Evolutionary conservation across 2,888 invertebrate species (phyloP), one percentile per base, ranked within the genome.

Genomic region (Andrena dorsata): DNA sequence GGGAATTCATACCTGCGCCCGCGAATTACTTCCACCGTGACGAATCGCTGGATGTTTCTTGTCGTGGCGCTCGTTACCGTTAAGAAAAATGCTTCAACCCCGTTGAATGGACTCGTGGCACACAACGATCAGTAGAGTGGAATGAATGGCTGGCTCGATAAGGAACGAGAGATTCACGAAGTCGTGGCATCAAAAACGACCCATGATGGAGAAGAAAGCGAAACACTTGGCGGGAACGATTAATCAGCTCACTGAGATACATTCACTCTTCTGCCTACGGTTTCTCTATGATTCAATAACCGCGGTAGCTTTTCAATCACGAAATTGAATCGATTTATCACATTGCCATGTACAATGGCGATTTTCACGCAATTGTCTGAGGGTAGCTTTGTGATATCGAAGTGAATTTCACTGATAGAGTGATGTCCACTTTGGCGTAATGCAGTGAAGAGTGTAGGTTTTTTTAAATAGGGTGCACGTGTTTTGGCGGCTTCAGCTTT

Each of bases 1-100:
- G 66, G 30, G 30, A 78, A 61, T 77, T 82, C 41, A 26, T 56
- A 66, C 70, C 66, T 58, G 63, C 32, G 10, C 49, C 47, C n/a
- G 47, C 13, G 20, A 32, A 30, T 63, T 65, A 35, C 6, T 56
- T 58, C 49, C 23, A 16, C 26, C 23, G n/a, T 58, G 49, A 66
- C 20, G 30, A 73, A 76, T 66, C 60, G 32, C 26, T 53, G 0
- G 16, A 70, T 72, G 49, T 70, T 66, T 70, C n/a, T 61, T 26
- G 23, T 53, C 51, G 53, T 7, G 32, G 0, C 5, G 2, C 26
- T 32, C 16, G 7, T 16, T 4, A 7, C 32, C 23, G 13, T 58
- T 28, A 23, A 16, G 23, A 32, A 32, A 32, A 68, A 68, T 6
- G n/a, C 2, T 49, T 35, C 3, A 8, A 23, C 2, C 8, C 8